Conservation (phyloP, 2,113 vertebrate genomes). For the Condylura cristata region DNA sequence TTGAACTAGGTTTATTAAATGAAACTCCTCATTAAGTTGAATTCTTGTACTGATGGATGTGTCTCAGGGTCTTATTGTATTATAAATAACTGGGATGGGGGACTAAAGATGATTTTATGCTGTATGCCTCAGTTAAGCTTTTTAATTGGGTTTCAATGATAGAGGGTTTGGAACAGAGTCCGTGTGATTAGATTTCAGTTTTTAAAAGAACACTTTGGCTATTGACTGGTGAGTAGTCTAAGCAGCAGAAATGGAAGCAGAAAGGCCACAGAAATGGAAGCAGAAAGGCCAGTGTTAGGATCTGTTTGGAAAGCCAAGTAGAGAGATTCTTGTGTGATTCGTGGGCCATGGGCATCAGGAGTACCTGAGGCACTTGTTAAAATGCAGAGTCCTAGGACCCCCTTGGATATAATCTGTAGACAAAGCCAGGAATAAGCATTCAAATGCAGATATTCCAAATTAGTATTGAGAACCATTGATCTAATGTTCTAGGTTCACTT, state of each 20-base stretch:
- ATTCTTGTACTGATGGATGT: slow-evolving; percentile 4
- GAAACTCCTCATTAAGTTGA: slow-evolving; percentile 37
- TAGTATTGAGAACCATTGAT: neutral
- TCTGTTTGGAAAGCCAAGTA: neutral
- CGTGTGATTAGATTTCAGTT: neutral
- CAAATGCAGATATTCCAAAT: neutral
- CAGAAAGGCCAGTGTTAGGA: neutral
- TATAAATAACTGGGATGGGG: neutral
- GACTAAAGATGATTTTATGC: neutral
- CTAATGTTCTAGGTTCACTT: neutral
- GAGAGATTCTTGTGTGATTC: neutral
- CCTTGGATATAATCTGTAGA: neutral
- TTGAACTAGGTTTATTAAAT: slow-evolving; percentile 24
- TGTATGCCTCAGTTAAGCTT: neutral
- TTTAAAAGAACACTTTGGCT: neutral
- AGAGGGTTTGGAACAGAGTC: neutral
- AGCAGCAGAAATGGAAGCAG: neutral
- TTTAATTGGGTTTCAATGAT: slow-evolving; percentile 9
- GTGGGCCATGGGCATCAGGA: neutral
- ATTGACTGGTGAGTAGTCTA: neutral
- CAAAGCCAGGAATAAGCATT: neutral
- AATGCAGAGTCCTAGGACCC: neutral
- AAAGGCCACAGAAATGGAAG: neutral
- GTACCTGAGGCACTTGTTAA: neutral
- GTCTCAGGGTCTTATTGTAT: slow-evolving; percentile 21